Evolutionary conservation across 23 tunicate genomes (phyloP).

Genomic region (Trididemnum clinides): DNA sequence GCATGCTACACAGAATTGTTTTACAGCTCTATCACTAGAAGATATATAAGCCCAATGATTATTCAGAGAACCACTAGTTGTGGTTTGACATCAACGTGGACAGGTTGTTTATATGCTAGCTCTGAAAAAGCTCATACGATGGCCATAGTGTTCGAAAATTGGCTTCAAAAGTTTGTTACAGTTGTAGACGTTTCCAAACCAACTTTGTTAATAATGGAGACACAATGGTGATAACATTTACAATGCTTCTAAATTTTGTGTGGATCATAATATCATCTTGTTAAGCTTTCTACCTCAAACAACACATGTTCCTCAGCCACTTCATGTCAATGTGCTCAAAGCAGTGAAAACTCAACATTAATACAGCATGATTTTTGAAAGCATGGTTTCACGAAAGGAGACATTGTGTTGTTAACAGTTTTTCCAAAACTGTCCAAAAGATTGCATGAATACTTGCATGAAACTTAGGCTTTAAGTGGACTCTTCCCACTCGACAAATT

Average conservation of each 20-base stretch:
- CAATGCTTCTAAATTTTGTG: background rate
- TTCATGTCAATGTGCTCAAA: background rate
- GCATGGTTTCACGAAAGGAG: background rate
- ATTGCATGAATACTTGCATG: background rate
- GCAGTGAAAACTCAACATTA: background rate
- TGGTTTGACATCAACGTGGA: background rate
- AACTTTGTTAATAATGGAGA: background rate
- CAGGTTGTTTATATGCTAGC: background rate
- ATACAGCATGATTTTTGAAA: background rate
- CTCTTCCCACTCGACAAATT: background rate
- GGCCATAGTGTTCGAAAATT: background rate
- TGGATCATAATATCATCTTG: background rate
- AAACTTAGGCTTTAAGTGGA: background rate
- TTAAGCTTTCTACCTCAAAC: background rate
- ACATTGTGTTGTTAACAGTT: background rate
- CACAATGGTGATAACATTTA: background rate
- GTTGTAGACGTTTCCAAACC: background rate
- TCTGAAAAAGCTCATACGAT: background rate
- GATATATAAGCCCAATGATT: background rate
- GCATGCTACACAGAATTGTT: background rate
- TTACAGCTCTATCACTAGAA: background rate
- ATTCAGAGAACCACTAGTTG: background rate
- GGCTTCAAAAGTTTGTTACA: background rate
- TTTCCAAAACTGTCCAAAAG: background rate
- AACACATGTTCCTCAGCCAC: background rate